Percentiles rank a stretch among this genome's conserved stretches.
Conservation (phyloP, 2,797 vertebrate species). For the Macropus fuliginosus region DNA sequence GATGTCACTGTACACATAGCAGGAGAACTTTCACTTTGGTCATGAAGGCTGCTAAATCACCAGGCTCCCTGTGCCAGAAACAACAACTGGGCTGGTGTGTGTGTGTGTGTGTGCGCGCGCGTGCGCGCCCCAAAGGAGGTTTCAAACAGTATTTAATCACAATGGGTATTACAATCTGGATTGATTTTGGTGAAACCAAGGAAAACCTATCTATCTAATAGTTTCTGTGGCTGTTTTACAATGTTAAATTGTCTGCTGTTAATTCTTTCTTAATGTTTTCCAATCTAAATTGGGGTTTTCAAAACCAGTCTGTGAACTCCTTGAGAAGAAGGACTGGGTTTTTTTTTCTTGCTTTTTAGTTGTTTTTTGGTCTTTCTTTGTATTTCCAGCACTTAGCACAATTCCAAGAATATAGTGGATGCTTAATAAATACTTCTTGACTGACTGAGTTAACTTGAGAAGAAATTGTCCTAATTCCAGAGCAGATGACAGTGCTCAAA, state of each 20-base stretch:
- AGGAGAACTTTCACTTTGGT: constrained; percentile 78
- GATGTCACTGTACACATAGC: constrained; percentile 75
- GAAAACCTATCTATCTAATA: neutral
- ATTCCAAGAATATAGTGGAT: neutral
- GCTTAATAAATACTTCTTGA: neutral
- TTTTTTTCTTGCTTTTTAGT: neutral
- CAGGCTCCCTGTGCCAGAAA: constrained; percentile 77
- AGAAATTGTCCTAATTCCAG: constrained; percentile 54
- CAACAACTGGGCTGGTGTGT: constrained; percentile 68
- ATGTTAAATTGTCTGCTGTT: constrained; percentile 67
- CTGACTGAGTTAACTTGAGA: neutral
- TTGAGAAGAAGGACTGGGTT: neutral
- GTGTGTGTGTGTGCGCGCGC: constrained; percentile 17
- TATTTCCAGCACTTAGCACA: neutral
- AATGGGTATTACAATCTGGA: constrained; percentile 75
- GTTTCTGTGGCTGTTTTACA: constrained; percentile 9
- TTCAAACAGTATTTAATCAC: constrained; percentile 80
- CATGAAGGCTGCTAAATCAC: constrained; percentile 78
- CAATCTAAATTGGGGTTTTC: constrained; percentile 73
- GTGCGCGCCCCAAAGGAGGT: constrained; percentile 70
- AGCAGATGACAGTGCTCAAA: constrained; percentile 21
- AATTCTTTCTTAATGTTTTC: constrained; percentile 53
- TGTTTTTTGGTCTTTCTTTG: neutral
- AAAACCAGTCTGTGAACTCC: constrained; percentile 19
- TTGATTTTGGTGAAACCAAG: constrained; percentile 75